Percentiles rank a stretch among this genome's conserved stretches.
Evolutionary conservation across 2,797 vertebrate genomes (phyloP).

Genomic region (Naso thynnoides): DNA sequence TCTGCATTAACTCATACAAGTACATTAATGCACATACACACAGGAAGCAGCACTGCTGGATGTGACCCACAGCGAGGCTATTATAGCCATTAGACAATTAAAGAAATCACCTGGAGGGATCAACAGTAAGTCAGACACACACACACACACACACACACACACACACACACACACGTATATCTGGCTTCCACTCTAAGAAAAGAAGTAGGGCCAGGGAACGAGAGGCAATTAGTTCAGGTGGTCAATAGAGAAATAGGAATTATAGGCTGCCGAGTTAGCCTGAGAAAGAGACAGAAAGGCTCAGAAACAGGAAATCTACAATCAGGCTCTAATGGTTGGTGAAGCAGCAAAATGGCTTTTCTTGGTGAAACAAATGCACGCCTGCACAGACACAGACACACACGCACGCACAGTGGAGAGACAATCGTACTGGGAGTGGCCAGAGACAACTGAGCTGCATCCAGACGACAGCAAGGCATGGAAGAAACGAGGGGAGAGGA

Average conservation of each 20-base stretch:
- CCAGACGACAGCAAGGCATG: constrained; percentile 18
- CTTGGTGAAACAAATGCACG: background rate
- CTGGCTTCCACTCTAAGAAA: constrained; percentile 34
- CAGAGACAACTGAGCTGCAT: constrained; percentile 33
- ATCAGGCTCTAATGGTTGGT: constrained; percentile 34
- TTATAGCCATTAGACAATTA: constrained; percentile 64
- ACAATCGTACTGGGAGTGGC: background rate
- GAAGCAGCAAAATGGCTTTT: constrained; percentile 28
- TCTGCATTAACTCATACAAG: background rate
- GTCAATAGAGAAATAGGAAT: constrained; percentile 57
- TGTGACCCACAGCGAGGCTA: constrained; percentile 28
- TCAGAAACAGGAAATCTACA: constrained; percentile 27
- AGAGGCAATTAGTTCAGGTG: constrained; percentile 63
- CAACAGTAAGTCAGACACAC: constrained; percentile 38
- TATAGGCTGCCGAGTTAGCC: constrained; percentile 37
- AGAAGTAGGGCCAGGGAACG: constrained; percentile 42
- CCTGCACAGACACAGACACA: constrained; percentile 12
- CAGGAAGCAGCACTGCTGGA: constrained; percentile 12
- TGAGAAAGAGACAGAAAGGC: constrained; percentile 30
- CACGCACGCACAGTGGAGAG: constrained; percentile 2
- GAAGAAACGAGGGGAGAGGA: background rate
- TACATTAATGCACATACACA: constrained; percentile 4
- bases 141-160: constrained; percentile 32
- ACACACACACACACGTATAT: constrained; percentile 19
- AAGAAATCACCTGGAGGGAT: constrained; percentile 51